Conservation (phyloP, 2,797 vertebrate genomes). For the Chaetophractus vellerosus region DNA sequence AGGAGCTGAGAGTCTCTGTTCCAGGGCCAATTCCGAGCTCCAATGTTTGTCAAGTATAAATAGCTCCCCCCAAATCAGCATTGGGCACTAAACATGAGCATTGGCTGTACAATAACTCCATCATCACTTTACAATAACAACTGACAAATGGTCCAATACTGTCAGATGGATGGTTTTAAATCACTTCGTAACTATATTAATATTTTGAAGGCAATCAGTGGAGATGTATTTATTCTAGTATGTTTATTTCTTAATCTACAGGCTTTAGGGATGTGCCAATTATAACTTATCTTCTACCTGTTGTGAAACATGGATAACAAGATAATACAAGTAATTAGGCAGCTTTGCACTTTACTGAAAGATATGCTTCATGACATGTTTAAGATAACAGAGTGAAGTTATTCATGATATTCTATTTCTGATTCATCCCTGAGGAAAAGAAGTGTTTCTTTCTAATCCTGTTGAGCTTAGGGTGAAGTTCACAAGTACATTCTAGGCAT, state of each 20-base stretch:
- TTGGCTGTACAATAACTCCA: conserved; percentile 77
- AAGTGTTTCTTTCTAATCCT: conserved; percentile 66
- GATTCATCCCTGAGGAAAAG: conserved; percentile 65
- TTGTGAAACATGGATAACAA: conserved; percentile 84
- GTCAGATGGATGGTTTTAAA: conserved; percentile 84
- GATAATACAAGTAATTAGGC: conserved; percentile 88
- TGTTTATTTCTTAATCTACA: conserved; percentile 85
- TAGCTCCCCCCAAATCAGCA: conserved; percentile 49
- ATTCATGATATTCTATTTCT: conserved; percentile 71
- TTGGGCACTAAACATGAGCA: conserved; percentile 74
- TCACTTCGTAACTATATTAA: conserved; percentile 84
- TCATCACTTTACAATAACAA: conserved; percentile 82
- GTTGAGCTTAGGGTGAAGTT: conserved; percentile 72
- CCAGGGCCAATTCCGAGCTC: conserved; percentile 12
- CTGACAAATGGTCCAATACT: conserved; percentile 86
- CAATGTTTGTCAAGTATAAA: conserved; percentile 68
- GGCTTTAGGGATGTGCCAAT: conserved; percentile 82
- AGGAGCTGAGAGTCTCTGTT: neutral
- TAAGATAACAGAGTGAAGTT: conserved; percentile 24
- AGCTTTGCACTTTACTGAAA: conserved; percentile 79
- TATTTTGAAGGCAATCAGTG: conserved; percentile 84
- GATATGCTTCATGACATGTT: conserved; percentile 82
- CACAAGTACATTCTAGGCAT: conserved; percentile 65
- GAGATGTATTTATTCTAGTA: conserved; percentile 74
- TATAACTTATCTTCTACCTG: conserved; percentile 84